Evolutionary conservation across 2,113 vertebrate genomes (phyloP).

Genomic region (Naja naja): DNA sequence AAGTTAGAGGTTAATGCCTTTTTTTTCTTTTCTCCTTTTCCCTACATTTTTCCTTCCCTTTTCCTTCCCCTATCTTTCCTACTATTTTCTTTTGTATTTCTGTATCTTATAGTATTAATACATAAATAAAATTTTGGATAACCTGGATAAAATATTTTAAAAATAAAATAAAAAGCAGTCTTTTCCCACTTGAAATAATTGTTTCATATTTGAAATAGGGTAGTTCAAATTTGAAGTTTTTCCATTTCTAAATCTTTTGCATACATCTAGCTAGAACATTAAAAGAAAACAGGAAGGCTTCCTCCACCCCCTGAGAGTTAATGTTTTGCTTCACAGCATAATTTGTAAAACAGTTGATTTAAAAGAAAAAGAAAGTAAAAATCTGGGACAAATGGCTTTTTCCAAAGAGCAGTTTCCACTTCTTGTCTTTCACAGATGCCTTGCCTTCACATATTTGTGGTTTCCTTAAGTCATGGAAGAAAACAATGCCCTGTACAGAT

Average conservation of each 20-base stretch:
- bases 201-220: background rate
- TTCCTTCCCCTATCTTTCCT: too few species aligned
- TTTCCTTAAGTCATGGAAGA: background rate
- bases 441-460: background rate
- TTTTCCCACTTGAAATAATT: background rate
- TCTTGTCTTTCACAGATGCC: background rate
- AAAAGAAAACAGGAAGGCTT: background rate
- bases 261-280: background rate
- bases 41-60: too few species aligned
- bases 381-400: background rate
- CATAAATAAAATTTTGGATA: too few species aligned
- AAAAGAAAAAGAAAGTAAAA: background rate
- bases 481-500: background rate
- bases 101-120: too few species aligned
- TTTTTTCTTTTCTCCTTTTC: too few species aligned
- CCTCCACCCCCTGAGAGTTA: background rate
- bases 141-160: too few species aligned
- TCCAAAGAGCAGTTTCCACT: background rate
- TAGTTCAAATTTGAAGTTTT: background rate
- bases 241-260: background rate
- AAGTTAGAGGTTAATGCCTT: too few species aligned
- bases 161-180: background rate
- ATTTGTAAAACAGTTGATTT: background rate
- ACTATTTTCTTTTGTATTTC: too few species aligned
- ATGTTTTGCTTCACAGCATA: background rate